A percentile compares a stretch with the other conserved stretches of the same genome.
These are phyloP conservation scores for Dermolepida albohirtum DNA, from an alignment of 2,888 invertebrate genomes.

Conservation along the genomic window DNA sequence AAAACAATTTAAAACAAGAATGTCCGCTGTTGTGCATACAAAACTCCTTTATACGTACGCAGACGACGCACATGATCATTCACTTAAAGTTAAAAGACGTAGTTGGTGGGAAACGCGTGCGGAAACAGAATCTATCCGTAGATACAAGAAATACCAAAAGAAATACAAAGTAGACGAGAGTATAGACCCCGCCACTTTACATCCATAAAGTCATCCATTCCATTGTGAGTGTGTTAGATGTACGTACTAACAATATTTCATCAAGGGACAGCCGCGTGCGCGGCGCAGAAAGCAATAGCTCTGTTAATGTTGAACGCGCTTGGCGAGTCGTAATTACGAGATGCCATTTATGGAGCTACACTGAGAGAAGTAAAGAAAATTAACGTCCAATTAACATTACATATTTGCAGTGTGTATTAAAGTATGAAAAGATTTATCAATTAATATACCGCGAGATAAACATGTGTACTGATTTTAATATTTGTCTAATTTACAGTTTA, in stretches of 20 bases:
- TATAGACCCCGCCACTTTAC: neutral
- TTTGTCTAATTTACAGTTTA: no score
- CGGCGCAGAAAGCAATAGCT: constrained; percentile 15
- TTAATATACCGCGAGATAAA: no score
- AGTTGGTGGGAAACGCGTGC: neutral
- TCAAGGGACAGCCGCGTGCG: constrained; percentile 5
- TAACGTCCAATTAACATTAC: neutral
- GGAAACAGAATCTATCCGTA: neutral
- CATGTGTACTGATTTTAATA: no score
- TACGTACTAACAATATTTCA: constrained; percentile 8
- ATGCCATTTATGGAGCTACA: constrained; percentile 26
- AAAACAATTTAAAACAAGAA: constrained; percentile 9
- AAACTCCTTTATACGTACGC: neutral
- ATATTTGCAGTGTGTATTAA: constrained; percentile 1
- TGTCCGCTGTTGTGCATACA: neutral
- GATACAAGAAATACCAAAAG: constrained; percentile 4
- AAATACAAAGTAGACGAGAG: constrained; percentile 1
- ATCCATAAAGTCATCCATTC: constrained; percentile 17
- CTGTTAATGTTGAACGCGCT: constrained; percentile 24
- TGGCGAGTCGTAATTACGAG: constrained; percentile 26
- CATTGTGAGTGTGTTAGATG: constrained; percentile 15
- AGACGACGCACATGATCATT: neutral
- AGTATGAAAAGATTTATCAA: no score
- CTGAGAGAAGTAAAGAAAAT: constrained; percentile 20
- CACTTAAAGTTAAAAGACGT: neutral